These are phyloP conservation scores for Grantiella picta DNA, from an alignment of 2,113 vertebrate genomes.

Conservation along the genomic window DNA sequence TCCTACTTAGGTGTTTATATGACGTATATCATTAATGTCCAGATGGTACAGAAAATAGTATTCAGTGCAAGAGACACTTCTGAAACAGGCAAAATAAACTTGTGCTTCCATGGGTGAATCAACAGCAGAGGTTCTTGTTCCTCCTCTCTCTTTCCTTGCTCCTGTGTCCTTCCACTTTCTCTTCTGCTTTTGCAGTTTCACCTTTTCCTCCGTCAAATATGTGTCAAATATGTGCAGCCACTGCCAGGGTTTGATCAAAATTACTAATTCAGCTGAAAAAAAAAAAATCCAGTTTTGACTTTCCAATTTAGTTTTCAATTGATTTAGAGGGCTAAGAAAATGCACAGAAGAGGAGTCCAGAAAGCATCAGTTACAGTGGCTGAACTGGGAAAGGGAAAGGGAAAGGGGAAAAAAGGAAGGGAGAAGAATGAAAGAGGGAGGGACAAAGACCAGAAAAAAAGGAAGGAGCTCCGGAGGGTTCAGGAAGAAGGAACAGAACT, in stretches of 20 bases:
- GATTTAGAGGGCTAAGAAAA: background rate
- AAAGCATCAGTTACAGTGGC: background rate
- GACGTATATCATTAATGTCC: background rate
- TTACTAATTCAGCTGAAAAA: background rate
- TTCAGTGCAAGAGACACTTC: background rate
- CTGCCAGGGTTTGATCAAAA: background rate
- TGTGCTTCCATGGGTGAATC: background rate
- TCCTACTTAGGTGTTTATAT: background rate
- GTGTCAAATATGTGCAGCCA: accelerated
- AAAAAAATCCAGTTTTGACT: background rate
- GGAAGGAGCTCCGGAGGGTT: background rate
- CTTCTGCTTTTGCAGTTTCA: background rate
- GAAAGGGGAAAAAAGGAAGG: background rate
- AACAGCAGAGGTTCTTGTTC: background rate
- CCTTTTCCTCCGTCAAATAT: background rate
- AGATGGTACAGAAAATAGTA: background rate
- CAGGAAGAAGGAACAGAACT: background rate
- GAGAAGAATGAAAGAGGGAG: background rate
- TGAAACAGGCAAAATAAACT: background rate
- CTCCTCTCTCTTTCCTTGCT: background rate
- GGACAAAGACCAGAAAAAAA: background rate
- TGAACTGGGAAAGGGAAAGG: background rate
- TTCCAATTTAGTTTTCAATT: background rate
- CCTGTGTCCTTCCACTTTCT: background rate
- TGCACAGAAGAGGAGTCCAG: background rate